Percentiles rank a stretch among this genome's conserved stretches.
Evolutionary conservation across 2,888 invertebrate species (phyloP).

Genomic region (Zhuqinia jingwanae): DNA sequence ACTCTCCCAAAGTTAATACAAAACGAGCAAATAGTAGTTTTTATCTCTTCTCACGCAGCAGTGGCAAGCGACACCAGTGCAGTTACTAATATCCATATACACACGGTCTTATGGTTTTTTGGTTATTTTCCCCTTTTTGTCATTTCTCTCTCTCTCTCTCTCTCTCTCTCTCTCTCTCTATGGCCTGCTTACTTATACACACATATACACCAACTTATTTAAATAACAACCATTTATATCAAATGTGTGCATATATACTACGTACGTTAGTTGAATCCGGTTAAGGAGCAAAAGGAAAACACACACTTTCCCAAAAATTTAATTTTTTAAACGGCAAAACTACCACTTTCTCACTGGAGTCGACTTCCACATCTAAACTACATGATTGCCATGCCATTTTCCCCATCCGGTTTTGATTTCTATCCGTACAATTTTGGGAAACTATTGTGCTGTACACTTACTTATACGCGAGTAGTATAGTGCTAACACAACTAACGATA

Average conservation of each 20-base stretch:
- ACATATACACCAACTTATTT: constrained; percentile 5
- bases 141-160: too few species aligned
- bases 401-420: constrained; percentile 63
- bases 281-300: constrained; percentile 16
- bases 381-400: constrained; percentile 61
- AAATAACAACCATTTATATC: neutral
- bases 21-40: neutral
- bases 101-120: too few species aligned
- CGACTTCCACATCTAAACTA: constrained; percentile 6
- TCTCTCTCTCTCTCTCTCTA: too few species aligned
- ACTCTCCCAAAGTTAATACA: neutral
- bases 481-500: neutral
- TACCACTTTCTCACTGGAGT: constrained; percentile 23
- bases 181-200: neutral
- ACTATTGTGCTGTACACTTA: neutral
- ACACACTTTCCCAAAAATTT: constrained; percentile 35
- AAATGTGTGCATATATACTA: neutral
- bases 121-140: too few species aligned
- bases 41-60: constrained; percentile 27
- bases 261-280: neutral
- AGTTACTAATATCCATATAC: too few species aligned
- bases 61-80: too few species aligned
- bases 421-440: constrained; percentile 20
- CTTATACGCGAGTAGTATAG: neutral
- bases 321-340: constrained; percentile 40